Percentiles rank a stretch among this genome's conserved stretches.
These are phyloP conservation scores for Pandemis cinnamomeana DNA, from an alignment of 2,888 invertebrate species.

Conservation along the genomic window DNA sequence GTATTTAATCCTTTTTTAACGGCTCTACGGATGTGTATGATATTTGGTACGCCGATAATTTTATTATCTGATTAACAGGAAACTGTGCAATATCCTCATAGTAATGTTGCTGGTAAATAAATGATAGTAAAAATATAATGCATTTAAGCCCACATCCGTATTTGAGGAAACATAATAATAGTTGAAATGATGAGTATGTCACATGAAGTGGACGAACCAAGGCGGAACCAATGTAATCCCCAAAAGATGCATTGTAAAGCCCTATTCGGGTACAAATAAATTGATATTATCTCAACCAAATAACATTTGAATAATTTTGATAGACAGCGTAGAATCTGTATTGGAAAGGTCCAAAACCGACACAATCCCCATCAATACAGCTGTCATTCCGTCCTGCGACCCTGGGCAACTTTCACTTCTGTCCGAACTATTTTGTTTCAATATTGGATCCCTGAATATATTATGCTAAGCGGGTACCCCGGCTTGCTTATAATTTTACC, in stretches of 20 bases:
- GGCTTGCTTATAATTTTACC: slow-evolving; percentile 50
- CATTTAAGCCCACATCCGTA: background rate
- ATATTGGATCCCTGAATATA: slow-evolving; percentile 65
- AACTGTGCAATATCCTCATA: no score
- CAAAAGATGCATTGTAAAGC: background rate
- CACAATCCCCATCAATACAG: slow-evolving; percentile 31
- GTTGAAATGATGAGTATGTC: background rate
- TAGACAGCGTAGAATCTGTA: slow-evolving; percentile 17
- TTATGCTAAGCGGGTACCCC: slow-evolving; percentile 58
- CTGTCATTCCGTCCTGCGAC: slow-evolving; percentile 46
- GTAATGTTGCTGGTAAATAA: background rate
- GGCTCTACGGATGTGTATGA: no score
- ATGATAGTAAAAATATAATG: background rate
- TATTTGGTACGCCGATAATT: no score
- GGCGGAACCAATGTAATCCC: background rate
- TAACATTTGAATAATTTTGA: slow-evolving; percentile 22
- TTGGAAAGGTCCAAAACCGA: slow-evolving; percentile 20
- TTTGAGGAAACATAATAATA: background rate
- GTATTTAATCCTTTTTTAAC: no score
- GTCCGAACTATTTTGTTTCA: slow-evolving; percentile 60
- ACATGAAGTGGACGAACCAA: background rate
- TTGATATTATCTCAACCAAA: slow-evolving; percentile 11
- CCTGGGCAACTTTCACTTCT: slow-evolving; percentile 50
- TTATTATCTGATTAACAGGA: no score
- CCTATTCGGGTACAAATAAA: background rate